Conservation (phyloP, 2,113 vertebrate species). For the Notothenia rossii region DNA sequence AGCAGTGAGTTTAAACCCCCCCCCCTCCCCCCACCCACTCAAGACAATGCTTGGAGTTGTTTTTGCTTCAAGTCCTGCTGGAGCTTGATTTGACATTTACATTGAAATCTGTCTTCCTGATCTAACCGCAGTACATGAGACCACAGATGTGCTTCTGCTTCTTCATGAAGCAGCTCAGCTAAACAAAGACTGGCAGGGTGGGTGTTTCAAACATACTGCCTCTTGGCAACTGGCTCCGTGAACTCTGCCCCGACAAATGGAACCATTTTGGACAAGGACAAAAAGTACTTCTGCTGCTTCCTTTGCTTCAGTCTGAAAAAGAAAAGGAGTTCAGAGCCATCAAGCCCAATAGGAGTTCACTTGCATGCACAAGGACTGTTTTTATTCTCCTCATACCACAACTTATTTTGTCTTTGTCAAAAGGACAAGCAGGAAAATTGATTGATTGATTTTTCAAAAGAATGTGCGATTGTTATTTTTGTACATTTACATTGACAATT, state of each 20-base stretch:
- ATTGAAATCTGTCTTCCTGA: conserved; percentile 48
- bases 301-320: conserved; percentile 41
- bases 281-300: conserved; percentile 22
- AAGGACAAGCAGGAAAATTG: background rate
- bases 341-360: conserved; percentile 25
- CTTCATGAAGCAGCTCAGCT: conserved; percentile 44
- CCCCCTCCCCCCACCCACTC: background rate
- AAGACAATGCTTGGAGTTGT: background rate
- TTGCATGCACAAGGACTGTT: conserved; percentile 54
- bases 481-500: conserved; percentile 28
- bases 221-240: conserved; percentile 53
- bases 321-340: conserved; percentile 65
- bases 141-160: conserved; percentile 5
- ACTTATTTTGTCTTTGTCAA: conserved; percentile 14
- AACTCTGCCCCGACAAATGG: conserved; percentile 33
- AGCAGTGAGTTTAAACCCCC: conserved; percentile 29
- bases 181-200: conserved; percentile 25
- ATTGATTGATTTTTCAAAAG: conserved; percentile 7
- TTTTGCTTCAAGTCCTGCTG: conserved; percentile 22
- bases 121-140: conserved; percentile 35
- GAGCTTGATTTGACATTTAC: conserved; percentile 18
- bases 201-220: conserved; percentile 30
- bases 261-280: conserved; percentile 27
- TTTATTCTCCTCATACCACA: conserved; percentile 13
- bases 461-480: conserved; percentile 26